These are phyloP conservation scores for Chironomus tentans DNA, from an alignment of 2,888 invertebrate genomes.

Conservation along the genomic window DNA sequence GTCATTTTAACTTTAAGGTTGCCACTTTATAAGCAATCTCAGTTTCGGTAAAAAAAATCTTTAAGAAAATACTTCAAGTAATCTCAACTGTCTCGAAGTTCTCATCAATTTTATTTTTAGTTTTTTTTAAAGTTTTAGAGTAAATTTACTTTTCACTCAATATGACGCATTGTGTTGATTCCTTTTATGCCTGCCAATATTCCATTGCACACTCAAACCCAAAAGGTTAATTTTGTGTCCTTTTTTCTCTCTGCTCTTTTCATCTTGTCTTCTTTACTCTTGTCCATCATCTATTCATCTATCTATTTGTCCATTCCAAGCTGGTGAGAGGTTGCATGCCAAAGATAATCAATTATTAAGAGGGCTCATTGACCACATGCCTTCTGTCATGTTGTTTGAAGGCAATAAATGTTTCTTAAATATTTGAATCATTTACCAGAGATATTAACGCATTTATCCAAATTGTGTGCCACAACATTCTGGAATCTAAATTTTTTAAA, in stretches of 20 bases:
- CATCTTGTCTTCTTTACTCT: too few species aligned
- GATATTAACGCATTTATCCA: too few species aligned
- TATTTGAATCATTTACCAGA: too few species aligned
- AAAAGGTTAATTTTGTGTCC: neutral
- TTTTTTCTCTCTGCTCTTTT: neutral
- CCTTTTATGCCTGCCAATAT: neutral
- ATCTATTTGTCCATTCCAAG: neutral
- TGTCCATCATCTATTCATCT: too few species aligned
- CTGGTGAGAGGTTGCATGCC: slow-evolving; percentile 6
- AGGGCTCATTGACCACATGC: slow-evolving; percentile 26
- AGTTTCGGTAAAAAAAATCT: too few species aligned
- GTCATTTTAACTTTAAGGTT: too few species aligned
- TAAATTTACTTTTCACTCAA: neutral
- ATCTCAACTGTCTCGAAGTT: too few species aligned
- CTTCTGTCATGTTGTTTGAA: neutral
- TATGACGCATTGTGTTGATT: neutral
- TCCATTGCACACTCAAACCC: neutral
- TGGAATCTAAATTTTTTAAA: too few species aligned
- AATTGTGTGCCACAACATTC: too few species aligned
- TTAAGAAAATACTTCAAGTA: too few species aligned
- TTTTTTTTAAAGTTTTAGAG: neutral
- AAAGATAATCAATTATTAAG: slow-evolving; percentile 25
- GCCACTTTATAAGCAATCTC: too few species aligned
- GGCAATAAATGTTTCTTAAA: too few species aligned
- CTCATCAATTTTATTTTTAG: neutral